These are phyloP conservation scores for Enteromius afrohamiltoni DNA, from an alignment of 2,797 vertebrate species.

Conservation along the genomic window DNA sequence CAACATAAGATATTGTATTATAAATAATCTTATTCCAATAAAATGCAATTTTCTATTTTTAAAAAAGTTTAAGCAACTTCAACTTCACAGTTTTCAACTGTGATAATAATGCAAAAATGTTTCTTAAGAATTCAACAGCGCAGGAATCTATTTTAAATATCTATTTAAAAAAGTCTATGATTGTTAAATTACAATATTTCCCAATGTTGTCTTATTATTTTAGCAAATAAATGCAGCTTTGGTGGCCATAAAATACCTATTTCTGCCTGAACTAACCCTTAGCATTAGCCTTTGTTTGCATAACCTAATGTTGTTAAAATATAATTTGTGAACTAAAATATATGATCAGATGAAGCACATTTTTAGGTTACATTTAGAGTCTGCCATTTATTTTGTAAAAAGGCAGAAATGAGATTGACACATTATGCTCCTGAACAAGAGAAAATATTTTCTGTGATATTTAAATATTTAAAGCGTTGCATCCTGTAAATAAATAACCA, in stretches of 20 bases:
- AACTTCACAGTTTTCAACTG: background rate
- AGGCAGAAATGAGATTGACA: conserved; percentile 41
- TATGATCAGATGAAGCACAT: conserved; percentile 59
- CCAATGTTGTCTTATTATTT: background rate
- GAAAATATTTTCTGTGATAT: background rate
- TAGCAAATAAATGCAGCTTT: background rate
- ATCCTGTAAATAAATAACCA: background rate
- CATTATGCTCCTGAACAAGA: conserved; percentile 3
- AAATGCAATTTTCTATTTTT: background rate
- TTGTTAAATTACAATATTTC: background rate
- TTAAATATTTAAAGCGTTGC: background rate
- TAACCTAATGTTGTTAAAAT: background rate
- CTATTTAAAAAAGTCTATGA: background rate
- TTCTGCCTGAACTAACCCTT: background rate
- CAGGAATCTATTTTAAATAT: background rate
- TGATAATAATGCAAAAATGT: background rate
- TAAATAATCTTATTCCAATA: background rate
- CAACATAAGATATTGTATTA: background rate
- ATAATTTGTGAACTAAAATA: no score
- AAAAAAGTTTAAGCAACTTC: background rate
- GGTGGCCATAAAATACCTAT: background rate
- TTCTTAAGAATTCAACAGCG: background rate
- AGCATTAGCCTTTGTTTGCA: background rate
- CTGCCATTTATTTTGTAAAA: conserved; percentile 44
- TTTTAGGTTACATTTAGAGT: conserved; percentile 67